Conservation (phyloP, 2,797 vertebrate species). For the Chloroceryle inda region DNA sequence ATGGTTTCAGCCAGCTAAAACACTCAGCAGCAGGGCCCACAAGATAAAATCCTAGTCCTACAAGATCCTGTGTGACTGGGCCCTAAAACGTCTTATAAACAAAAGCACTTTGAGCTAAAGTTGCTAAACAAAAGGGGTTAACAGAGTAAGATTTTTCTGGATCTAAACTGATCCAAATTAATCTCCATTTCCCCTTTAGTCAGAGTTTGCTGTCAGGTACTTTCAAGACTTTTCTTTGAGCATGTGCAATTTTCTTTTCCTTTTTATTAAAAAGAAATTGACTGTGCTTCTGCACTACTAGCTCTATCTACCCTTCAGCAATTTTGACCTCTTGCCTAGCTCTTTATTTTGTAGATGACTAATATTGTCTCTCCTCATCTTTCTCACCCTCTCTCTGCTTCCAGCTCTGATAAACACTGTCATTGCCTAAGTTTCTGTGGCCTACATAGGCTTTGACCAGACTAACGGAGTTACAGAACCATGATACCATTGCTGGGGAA, state of each 20-base stretch:
- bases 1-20: background rate
- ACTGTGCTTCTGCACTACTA: conserved; percentile 65
- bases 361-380: conserved; percentile 72
- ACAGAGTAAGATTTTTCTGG: background rate
- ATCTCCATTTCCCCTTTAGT: conserved; percentile 28
- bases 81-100: background rate
- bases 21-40: background rate
- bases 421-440: conserved; percentile 26
- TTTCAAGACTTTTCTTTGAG: conserved; percentile 43
- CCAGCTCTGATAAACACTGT: conserved; percentile 38
- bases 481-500: background rate
- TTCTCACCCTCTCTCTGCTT: conserved; percentile 61
- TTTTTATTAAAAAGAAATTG: conserved; percentile 41
- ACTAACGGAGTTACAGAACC: conserved; percentile 2
- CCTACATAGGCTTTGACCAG: conserved; percentile 37
- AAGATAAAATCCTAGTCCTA: background rate
- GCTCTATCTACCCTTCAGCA: conserved; percentile 65
- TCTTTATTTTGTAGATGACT: conserved; percentile 58
- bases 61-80: background rate
- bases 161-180: conserved; percentile 10
- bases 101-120: background rate
- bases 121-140: background rate
- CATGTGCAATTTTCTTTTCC: conserved; percentile 47
- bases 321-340: conserved; percentile 41
- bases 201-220: conserved; percentile 47